These are phyloP conservation scores for Psephotus haematonotus DNA, from an alignment of 2,113 vertebrate genomes.

Conservation along the genomic window DNA sequence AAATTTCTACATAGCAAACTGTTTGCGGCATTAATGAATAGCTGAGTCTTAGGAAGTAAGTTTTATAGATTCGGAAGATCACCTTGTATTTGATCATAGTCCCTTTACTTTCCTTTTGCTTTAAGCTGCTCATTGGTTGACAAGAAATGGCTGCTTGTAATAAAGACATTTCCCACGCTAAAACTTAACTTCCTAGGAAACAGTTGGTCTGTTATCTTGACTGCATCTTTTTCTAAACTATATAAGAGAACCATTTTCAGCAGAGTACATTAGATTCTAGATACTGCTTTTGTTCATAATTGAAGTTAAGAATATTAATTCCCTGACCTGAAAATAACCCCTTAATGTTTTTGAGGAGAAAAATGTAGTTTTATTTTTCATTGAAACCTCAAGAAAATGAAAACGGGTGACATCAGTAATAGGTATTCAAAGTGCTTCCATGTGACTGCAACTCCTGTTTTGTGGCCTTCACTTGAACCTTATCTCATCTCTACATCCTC, in stretches of 20 bases:
- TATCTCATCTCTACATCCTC: background rate
- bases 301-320: slow-evolving; percentile 23
- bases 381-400: background rate
- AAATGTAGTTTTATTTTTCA: background rate
- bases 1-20: background rate
- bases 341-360: background rate
- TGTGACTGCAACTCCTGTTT: background rate
- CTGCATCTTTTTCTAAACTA: background rate
- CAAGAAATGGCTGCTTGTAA: background rate
- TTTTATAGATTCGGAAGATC: background rate
- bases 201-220: slow-evolving; percentile 3
- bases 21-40: background rate
- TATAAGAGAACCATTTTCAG: background rate
- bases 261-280: background rate
- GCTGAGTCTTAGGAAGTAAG: background rate
- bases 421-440: background rate
- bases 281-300: background rate
- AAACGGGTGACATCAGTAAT: background rate
- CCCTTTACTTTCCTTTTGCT: background rate
- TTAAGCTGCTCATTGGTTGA: background rate
- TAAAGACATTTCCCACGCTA: slow-evolving; percentile 9
- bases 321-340: background rate
- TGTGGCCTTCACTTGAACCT: background rate
- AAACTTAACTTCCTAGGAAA: slow-evolving; percentile 32
- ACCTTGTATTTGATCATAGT: background rate